These are phyloP conservation scores for Anguilla japonica DNA, from an alignment of 2,113 vertebrate genomes.

Conservation along the genomic window DNA sequence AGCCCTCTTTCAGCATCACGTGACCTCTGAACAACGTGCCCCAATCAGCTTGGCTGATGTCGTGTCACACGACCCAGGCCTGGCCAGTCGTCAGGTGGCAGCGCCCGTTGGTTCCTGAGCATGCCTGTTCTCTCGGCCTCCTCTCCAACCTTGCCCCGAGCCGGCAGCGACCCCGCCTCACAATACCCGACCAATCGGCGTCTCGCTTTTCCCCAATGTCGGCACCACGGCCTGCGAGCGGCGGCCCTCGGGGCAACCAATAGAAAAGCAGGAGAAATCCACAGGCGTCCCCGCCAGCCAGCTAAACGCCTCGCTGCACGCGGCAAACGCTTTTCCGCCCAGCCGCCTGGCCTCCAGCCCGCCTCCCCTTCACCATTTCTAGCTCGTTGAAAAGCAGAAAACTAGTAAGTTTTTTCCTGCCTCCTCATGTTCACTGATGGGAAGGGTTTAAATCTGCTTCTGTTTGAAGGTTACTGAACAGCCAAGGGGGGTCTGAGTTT, in stretches of 20 bases:
- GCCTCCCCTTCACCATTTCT: constrained; percentile 98
- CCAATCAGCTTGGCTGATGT: constrained; percentile 98
- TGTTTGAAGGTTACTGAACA: too few species aligned
- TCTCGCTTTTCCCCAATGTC: constrained; percentile 91
- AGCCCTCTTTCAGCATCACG: constrained; percentile 99
- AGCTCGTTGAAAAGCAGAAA: constrained; percentile 97
- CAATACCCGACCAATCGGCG: constrained; percentile 92
- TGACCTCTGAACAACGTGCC: constrained; percentile 99
- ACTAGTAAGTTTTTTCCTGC: constrained; percentile 99
- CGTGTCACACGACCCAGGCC: constrained; percentile 98
- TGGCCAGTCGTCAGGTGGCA: constrained; percentile 98
- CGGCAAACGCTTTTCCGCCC: constrained; percentile 99
- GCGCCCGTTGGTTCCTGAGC: constrained; percentile 98
- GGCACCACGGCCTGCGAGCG: constrained; percentile 95
- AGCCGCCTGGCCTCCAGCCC: constrained; percentile 98
- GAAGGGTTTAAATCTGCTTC: constrained; percentile 68
- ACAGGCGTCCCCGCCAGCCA: constrained; percentile 83
- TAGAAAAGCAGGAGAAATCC: constrained; percentile 93
- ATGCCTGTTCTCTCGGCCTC: constrained; percentile 98
- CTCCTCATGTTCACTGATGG: constrained; percentile 92
- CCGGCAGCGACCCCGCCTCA: constrained; percentile 89
- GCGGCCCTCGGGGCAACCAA: constrained; percentile 95
- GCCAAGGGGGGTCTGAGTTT: constrained; percentile 34
- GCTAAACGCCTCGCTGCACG: constrained; percentile 98
- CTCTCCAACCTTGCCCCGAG: constrained; percentile 97